These are phyloP conservation scores for Xanthorhoe spadicearia DNA, from an alignment of 2,888 invertebrate species.

Conservation along the genomic window DNA sequence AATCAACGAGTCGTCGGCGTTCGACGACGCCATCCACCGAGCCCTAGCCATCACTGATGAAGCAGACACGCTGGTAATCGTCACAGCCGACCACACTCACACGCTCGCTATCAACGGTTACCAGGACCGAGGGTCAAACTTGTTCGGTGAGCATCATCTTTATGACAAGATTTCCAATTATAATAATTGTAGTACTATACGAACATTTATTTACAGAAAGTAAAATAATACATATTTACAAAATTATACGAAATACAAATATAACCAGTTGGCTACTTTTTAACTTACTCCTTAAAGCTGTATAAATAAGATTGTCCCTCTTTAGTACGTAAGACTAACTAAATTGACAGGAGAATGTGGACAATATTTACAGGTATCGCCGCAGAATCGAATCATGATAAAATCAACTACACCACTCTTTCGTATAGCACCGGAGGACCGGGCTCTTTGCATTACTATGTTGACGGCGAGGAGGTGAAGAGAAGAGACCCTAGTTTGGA, in stretches of 20 bases:
- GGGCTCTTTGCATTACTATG: conserved; percentile 85
- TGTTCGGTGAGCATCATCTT: conserved; percentile 88
- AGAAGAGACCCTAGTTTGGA: conserved; percentile 86
- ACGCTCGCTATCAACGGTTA: conserved; percentile 92
- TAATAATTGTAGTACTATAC: too few relatives aligned
- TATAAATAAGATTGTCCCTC: too few relatives aligned
- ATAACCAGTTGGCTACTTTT: too few relatives aligned
- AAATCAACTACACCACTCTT: conserved; percentile 90
- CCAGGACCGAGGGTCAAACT: conserved; percentile 87
- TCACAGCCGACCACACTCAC: conserved; percentile 94
- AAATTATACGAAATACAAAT: too few relatives aligned
- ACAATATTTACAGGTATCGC: conserved; percentile 81
- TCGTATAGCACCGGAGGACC: conserved; percentile 91
- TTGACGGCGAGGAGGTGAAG: conserved; percentile 61
- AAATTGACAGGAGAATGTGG: too few relatives aligned
- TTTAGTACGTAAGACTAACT: too few relatives aligned
- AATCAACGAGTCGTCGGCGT: conserved; percentile 90
- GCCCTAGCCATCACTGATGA: conserved; percentile 86
- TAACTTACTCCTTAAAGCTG: too few relatives aligned
- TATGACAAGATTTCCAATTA: too few relatives aligned
- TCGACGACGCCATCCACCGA: conserved; percentile 90
- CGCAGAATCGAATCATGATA: conserved; percentile 85
- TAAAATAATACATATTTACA: too few relatives aligned
- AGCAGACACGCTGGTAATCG: conserved; percentile 91
- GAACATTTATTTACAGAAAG: too few relatives aligned